phyloP scores from a whole-genome alignment of 2,888 invertebrate species.

The Chymomyza caudatula region DNA sequence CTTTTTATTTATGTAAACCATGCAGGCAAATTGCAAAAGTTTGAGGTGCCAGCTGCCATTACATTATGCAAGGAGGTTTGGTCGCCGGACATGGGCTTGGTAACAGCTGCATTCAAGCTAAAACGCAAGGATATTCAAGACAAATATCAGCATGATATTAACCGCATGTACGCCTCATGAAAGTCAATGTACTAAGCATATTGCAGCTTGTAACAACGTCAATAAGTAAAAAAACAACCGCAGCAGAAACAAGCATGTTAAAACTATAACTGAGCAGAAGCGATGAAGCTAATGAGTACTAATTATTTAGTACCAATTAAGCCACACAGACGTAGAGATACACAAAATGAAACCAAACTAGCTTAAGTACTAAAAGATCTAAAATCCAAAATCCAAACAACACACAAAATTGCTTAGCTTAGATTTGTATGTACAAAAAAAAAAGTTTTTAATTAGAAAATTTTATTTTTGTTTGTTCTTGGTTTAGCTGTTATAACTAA shows the following conservation, averaged over 20 bases:
- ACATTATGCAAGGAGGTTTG: constrained; percentile 94
- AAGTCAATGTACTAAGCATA: constrained; percentile 74
- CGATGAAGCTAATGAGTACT: constrained; percentile 45
- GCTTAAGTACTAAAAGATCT: constrained; percentile 54
- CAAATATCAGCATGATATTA: constrained; percentile 93
- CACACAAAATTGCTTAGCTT: constrained; percentile 1
- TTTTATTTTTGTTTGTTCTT: constrained; percentile 23
- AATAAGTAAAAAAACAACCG: constrained; percentile 18
- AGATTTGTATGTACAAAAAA: constrained; percentile 19
- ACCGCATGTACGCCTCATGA: constrained; percentile 96
- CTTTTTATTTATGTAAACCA: constrained; percentile 8
- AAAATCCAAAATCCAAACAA: constrained; percentile 32
- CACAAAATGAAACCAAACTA: constrained; percentile 43
- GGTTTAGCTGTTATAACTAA: neutral
- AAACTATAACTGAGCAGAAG: constrained; percentile 24
- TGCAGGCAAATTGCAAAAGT: constrained; percentile 91
- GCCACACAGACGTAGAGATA: constrained; percentile 22
- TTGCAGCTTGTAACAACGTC: constrained; percentile 2
- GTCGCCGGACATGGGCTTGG: constrained; percentile 98
- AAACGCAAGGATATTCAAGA: constrained; percentile 98
- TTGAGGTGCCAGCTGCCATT: constrained; percentile 94
- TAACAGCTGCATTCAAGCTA: constrained; percentile 98
- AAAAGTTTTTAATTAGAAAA: constrained; percentile 25
- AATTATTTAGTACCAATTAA: constrained; percentile 42
- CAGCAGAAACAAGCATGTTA: constrained; percentile 12